Evolutionary conservation across 2,888 invertebrate species (phyloP), one percentile per base, ranked within the genome.

Genomic region (Cerastis leucographa): DNA sequence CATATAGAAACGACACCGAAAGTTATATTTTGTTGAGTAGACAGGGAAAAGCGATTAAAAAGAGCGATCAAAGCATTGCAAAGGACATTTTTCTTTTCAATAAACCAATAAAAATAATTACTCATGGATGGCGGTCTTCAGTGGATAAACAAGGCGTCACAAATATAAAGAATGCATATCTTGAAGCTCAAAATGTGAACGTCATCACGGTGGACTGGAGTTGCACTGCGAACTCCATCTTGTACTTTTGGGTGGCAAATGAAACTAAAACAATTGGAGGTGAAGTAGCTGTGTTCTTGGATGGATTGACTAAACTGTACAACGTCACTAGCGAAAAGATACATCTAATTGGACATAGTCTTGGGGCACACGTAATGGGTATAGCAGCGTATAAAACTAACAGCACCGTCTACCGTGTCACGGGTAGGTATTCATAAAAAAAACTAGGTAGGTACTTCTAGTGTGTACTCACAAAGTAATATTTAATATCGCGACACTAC

Each of bases 61-160:
- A 81, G 8, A 29, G 49, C 11, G 69, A 86, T 42, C 49, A 77
- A 46, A 69, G 74, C 7, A 44, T 85, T 12, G 81, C 66, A 51
- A 44, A 54, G 14, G 19, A 35, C 4, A 59, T 85, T 35, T 86
- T 91, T n/a, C 11, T 67, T 49, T 76, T 85, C 14, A 81, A 80
- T 11, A 75, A 71, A 72, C 90, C 94, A 12, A 91, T 96, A 5
- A 97, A 97, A 91, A 90, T 97, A 59, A 90, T 97, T n/a, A 96
- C 97, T 1, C 97, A 97, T 79, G 95, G 95, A 12, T 97, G 97
- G 97, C 92, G 92, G 88, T 97, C 97, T 1, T 93, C 94, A 46
- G 95, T 93, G 2, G 91, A 93, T 56, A 90, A 90, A 66, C 86
- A 91, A 61, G 91, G 93, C 12, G 94, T 95, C 61, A 81, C 91